phyloP scores from a whole-genome alignment of 1,140 invertebrate genomes.

The Trigoniulus corallinus region DNA sequence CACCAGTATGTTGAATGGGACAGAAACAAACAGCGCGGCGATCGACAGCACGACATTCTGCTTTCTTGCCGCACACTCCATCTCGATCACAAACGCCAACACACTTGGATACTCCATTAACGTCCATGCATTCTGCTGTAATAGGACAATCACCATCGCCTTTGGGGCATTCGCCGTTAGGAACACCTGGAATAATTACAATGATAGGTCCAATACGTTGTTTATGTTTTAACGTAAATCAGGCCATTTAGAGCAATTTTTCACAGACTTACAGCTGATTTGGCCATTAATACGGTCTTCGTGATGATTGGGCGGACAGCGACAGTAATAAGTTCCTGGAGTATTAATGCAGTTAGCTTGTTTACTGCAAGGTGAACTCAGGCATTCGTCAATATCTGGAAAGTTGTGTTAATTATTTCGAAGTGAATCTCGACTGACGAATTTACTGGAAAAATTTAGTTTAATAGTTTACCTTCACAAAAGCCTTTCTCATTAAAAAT shows the following conservation, averaged over 20 bases:
- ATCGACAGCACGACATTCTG: conserved; percentile 51
- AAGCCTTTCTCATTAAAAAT: conserved; percentile 1
- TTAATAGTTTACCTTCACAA: not conserved
- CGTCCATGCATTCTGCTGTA: conserved; percentile 26
- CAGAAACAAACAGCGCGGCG: conserved; percentile 56
- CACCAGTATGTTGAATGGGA: conserved; percentile 47
- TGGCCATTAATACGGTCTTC: conserved; percentile 22
- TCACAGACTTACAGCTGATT: conserved; percentile 1
- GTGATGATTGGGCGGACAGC: conserved; percentile 26
- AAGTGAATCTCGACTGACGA: not conserved
- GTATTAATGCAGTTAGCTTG: conserved; percentile 26
- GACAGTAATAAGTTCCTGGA: conserved; percentile 23
- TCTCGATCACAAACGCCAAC: not conserved
- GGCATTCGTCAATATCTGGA: conserved; percentile 27
- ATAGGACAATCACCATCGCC: conserved; percentile 47
- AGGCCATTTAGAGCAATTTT: too few relatives aligned
- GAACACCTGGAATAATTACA: not conserved
- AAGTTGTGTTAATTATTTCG: not conserved
- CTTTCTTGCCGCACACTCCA: conserved; percentile 63
- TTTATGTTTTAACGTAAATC: not conserved
- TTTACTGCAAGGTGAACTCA: conserved; percentile 32
- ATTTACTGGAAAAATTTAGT: not conserved
- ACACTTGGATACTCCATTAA: conserved; percentile 25
- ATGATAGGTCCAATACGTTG: not conserved
- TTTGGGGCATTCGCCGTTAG: conserved; percentile 39